phyloP scores from a whole-genome alignment of 1,140 invertebrate species.

The Cepaea nemoralis region DNA sequence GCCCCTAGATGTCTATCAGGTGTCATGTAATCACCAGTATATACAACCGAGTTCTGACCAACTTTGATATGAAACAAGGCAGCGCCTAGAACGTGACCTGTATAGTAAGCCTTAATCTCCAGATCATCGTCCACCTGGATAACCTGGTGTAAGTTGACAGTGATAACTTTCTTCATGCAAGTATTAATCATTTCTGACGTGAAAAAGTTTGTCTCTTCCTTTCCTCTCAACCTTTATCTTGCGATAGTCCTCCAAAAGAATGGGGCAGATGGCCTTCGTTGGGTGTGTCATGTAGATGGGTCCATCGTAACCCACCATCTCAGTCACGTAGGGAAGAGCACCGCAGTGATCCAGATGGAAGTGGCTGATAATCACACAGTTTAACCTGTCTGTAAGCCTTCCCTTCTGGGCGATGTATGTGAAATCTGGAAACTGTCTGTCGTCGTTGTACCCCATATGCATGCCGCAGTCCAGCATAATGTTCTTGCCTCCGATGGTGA shows the following conservation, averaged over 20 bases:
- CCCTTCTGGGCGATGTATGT: constrained; percentile 87
- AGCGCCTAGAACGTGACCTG: constrained; percentile 98
- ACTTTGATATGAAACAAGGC: constrained; percentile 99
- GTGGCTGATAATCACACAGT: constrained; percentile 99
- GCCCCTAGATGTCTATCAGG: constrained; percentile 98
- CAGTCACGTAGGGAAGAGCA: constrained; percentile 97
- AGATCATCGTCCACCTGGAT: constrained; percentile 96
- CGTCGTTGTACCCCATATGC: constrained; percentile 99
- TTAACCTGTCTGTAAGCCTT: constrained; percentile 91
- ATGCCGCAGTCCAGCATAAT: constrained; percentile 99
- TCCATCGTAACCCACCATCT: constrained; percentile 96
- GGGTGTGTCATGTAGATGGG: constrained; percentile 99
- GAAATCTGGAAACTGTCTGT: constrained; percentile 98
- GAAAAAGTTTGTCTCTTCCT: constrained; percentile 98
- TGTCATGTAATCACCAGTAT: constrained; percentile 99
- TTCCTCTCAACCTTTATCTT: constrained; percentile 95
- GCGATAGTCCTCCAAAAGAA: constrained; percentile 86
- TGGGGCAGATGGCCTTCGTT: constrained; percentile 99
- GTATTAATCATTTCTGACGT: constrained; percentile 99
- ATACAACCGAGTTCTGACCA: constrained; percentile 96
- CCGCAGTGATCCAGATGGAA: constrained; percentile 99
- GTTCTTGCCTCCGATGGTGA: constrained; percentile 97
- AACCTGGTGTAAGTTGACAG: constrained; percentile 96
- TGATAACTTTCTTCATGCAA: constrained; percentile 99
- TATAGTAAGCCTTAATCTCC: constrained; percentile 99